Percentiles rank a stretch among this genome's conserved stretches.
Evolutionary conservation across 2,113 vertebrate species (phyloP).

Genomic region (Morone saxatilis): DNA sequence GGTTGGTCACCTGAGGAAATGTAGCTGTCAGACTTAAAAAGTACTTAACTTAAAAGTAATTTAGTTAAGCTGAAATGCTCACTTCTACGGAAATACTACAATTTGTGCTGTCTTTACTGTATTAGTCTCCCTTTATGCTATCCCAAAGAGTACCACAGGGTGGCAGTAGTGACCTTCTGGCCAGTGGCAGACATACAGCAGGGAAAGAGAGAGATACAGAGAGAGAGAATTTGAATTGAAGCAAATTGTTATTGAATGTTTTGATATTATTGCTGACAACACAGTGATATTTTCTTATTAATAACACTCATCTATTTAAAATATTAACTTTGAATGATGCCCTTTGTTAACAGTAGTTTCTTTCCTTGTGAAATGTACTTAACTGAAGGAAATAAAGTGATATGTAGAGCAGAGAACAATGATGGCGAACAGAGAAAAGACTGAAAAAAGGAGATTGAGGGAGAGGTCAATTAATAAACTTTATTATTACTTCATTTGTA

Average conservation of each 20-base stretch:
- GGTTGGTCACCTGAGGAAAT: background rate
- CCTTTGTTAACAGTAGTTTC: background rate
- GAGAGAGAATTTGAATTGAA: slow-evolving; percentile 19
- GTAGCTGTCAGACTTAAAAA: background rate
- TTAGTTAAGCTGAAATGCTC: background rate
- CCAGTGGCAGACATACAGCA: background rate
- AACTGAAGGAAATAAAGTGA: background rate
- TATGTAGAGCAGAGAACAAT: background rate
- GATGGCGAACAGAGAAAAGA: slow-evolving; percentile 20
- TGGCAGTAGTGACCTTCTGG: slow-evolving; percentile 60
- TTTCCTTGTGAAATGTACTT: background rate
- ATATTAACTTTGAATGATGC: background rate
- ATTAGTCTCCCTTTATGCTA: background rate
- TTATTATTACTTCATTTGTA: slow-evolving; percentile 70
- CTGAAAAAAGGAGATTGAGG: background rate
- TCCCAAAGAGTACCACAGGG: slow-evolving; percentile 47
- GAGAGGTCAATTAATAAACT: background rate
- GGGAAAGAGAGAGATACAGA: slow-evolving; percentile 31
- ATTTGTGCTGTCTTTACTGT: background rate
- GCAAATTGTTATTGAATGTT: slow-evolving; percentile 29
- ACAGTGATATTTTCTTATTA: background rate
- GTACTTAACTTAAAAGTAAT: background rate
- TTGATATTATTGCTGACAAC: slow-evolving; percentile 13
- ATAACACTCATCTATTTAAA: background rate
- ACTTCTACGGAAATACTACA: background rate